A percentile compares a stretch with the other conserved stretches of the same genome.
Conservation (phyloP, 2,888 invertebrate genomes). For the Tachina lurida region DNA sequence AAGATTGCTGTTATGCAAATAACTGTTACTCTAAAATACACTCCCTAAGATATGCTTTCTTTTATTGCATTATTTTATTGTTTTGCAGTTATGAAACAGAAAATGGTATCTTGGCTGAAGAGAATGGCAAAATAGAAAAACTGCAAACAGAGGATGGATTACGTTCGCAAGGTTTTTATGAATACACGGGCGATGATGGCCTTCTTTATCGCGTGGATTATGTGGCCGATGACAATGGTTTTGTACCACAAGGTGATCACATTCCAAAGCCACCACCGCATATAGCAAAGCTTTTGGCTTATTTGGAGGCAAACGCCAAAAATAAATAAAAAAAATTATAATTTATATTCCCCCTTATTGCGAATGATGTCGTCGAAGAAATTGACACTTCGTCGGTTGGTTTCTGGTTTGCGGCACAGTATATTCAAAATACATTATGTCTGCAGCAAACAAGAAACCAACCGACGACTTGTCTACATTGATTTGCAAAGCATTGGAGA, state of each 20-base stretch:
- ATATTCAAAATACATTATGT: too few relatives aligned
- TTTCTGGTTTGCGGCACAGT: too few relatives aligned
- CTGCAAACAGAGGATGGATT: conserved; percentile 84
- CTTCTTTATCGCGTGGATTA: conserved; percentile 84
- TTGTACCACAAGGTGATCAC: conserved; percentile 82
- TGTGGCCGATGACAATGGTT: conserved; percentile 85
- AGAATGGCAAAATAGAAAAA: conserved; percentile 85
- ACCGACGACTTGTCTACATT: too few relatives aligned
- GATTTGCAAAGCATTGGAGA: too few relatives aligned
- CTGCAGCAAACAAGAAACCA: too few relatives aligned
- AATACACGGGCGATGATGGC: conserved; percentile 87
- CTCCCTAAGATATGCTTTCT: conserved; percentile 60
- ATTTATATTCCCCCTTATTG: too few relatives aligned
- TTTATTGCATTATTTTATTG: conserved; percentile 4
- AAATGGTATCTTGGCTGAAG: conserved; percentile 84
- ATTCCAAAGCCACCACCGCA: conserved; percentile 85
- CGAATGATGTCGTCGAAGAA: too few relatives aligned
- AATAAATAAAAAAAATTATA: conserved; percentile 28
- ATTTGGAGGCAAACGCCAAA: conserved; percentile 83
- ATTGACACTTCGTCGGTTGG: too few relatives aligned
- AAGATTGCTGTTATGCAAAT: conserved; percentile 33
- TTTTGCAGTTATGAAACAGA: conserved; percentile 84
- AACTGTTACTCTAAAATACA: background rate
- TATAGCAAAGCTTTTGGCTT: conserved; percentile 86
- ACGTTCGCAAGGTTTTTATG: conserved; percentile 86